Evolutionary conservation across 2,113 vertebrate genomes (phyloP).

Genomic region (Cheilinus undulatus): DNA sequence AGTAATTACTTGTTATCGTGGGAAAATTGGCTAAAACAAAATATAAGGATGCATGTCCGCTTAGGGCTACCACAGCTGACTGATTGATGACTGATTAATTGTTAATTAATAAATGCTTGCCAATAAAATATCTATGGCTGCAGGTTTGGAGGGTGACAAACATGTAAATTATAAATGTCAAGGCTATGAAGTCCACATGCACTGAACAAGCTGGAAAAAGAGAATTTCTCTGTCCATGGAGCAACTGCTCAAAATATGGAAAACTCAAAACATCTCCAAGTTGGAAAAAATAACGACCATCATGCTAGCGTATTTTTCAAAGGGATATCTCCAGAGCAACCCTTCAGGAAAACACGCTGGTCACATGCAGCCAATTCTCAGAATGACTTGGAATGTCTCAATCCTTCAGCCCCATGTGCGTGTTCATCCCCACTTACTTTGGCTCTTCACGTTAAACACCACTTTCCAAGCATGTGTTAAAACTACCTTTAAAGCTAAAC

Average conservation of each 20-base stretch:
- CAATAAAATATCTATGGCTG: no score
- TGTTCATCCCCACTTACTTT: background rate
- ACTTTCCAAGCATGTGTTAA: background rate
- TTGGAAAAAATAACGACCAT: background rate
- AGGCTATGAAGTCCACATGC: no score
- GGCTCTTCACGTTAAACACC: background rate
- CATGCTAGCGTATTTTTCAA: background rate
- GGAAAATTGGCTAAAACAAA: no score
- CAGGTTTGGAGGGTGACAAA: no score
- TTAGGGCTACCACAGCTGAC: no score
- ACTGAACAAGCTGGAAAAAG: no score
- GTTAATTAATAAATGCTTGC: no score
- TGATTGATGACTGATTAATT: no score
- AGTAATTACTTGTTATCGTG: no score
- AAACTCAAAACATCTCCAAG: slow-evolving; percentile 6
- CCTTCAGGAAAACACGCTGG: slow-evolving; percentile 2
- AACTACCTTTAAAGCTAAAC: background rate
- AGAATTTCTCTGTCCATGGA: no score
- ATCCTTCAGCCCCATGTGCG: background rate
- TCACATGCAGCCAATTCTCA: slow-evolving; percentile 45
- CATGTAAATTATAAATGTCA: no score
- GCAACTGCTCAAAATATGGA: slow-evolving; percentile 1
- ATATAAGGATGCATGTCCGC: no score
- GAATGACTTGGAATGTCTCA: background rate
- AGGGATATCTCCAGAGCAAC: slow-evolving; percentile 23